phyloP scores from a whole-genome alignment of 2,113 vertebrate species.

The Pardalotus punctatus region DNA sequence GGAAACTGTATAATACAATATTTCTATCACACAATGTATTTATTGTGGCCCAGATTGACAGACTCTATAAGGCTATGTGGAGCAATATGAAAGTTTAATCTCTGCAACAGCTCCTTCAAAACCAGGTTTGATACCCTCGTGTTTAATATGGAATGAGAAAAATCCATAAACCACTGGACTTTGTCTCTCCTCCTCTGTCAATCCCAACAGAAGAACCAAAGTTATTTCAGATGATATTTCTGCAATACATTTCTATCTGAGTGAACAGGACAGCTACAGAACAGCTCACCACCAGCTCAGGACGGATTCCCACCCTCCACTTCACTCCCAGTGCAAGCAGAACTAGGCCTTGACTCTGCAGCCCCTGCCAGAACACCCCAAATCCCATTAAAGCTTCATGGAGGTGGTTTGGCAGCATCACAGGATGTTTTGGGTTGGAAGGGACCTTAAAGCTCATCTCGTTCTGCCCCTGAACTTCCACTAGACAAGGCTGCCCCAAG shows the following conservation, averaged over 20 bases:
- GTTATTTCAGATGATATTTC: background rate
- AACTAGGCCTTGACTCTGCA: background rate
- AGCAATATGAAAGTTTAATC: background rate
- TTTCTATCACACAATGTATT: background rate
- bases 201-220: background rate
- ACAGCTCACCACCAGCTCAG: background rate
- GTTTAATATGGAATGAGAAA: background rate
- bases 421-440: background rate
- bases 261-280: background rate
- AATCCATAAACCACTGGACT: background rate
- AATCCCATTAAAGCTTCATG: background rate
- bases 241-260: background rate
- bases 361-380: background rate
- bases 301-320: background rate
- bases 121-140: background rate
- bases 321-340: background rate
- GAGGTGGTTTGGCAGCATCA: too few relatives aligned
- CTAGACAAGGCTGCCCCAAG: background rate
- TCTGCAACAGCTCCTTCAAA: background rate
- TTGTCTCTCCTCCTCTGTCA: background rate
- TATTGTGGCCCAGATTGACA: background rate
- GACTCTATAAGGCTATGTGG: fast-evolving
- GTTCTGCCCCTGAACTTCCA: fast-evolving
- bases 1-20: background rate
- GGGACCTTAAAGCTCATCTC: background rate